Base-by-base conservation (phyloP, 2,797 vertebrate species). In the Lepus oiostolus region DNA sequence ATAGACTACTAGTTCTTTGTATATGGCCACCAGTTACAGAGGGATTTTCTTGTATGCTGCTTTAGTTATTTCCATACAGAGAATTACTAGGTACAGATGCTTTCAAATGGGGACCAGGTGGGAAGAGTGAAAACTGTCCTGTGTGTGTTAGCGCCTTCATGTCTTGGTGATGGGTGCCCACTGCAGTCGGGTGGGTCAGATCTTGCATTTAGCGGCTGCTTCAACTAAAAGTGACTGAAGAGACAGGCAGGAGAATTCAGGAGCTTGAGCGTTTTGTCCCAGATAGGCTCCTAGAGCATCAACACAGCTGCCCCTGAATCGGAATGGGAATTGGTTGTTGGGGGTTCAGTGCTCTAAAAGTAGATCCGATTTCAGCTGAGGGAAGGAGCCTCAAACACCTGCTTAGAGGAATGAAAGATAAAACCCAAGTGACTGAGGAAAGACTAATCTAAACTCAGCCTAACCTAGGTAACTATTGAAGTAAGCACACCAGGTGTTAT, bases 181-280 rank as follows among this genome's bases (percentile, higher is more conserved):
- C 62, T 74, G 10, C 5, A 60, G 47, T 63, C 21, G n/a, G 68
- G 1, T 71, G 68, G 74, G 62, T 89, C 63, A 71, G 1, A 35
- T 89, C n/a, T 79, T 71, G 0, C 22, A 81, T 90, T 76, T 7
- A 81, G 52, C 14, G 28, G 85, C 89, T 77, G 80, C 47, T 70
- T 92, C 42, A 50, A 74, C 19, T 88, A 9, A 92, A 26, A 91
- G 14, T 70, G 32, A 87, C 50, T 88, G 85, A 87, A 91, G 83
- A 88, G 83, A 30, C 35, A 42, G 89, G 28, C 13, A 19, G 9
- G 58, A 22, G 28, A 16, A 68, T 35, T 87, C 79, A 42, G 17
- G 30, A 93, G 47, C 91, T 88, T 65, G 52, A 83, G 84, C 35
- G 35, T 90, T 86, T 82, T 84, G 58, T 86, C 71, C 70, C 42